Evolutionary conservation across 2,888 invertebrate genomes (phyloP), one percentile per base, ranked within the genome.

Genomic region (Campoplex nolae): DNA sequence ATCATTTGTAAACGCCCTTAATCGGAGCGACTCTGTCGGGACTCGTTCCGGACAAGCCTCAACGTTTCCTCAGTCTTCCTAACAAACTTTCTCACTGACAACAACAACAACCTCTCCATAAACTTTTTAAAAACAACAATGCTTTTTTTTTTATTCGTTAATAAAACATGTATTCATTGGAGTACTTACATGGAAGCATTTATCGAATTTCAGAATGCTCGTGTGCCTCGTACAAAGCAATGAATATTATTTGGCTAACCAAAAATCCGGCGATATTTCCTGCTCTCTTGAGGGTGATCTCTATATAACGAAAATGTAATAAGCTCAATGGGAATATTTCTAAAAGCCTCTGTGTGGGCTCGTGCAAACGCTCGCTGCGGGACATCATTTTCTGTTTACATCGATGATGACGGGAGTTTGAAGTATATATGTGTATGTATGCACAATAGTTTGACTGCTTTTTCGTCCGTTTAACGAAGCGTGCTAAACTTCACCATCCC

Each of bases 331-430:
- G 77, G 70, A 32, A 73, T 82, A 78, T 68, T 78, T 75, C 38
- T 70, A 80, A 38, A 38, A 65, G 75, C 56, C 11, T n/a, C 42
- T 67, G 80, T 84, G 80, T 71, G 84, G 80, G 84, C 75, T 71
- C 62, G 83, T 62, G 87, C 42, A 76, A 77, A 85, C 78, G 88
- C 73, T 73, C 89, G 38, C 90, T 51, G 85, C 90, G 83, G 92
- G 92, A 88, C 83, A 88, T 89, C 91, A 91, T 92, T 92, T 83
- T 89, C 84, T 92, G 91, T 92, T 92, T 92, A 91, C 91, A 91
- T 88, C 90, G 84, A 42, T 62, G 86, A 87, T 81, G 81, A 83
- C 83, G 75, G 45, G 71, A 62, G 80, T 71, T 62, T 28, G 23
- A 62, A 56, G 68, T 56, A 48, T 51, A 56, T 45, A 32, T 75